Conservation (phyloP, 2,888 invertebrate species). For the Nycteola revayana region DNA sequence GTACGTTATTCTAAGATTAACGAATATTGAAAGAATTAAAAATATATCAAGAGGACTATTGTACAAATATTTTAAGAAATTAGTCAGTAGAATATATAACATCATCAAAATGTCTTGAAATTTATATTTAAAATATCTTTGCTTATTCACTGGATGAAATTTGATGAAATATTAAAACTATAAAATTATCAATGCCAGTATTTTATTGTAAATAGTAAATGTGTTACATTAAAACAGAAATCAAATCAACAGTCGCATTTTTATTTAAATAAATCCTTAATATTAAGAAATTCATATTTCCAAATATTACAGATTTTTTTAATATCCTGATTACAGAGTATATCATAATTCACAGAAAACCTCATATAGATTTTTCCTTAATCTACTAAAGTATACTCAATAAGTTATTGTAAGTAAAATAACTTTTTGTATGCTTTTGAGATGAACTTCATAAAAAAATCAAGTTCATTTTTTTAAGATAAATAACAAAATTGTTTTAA, state of each 20-base stretch:
- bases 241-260: conserved; percentile 48
- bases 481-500: too few relatives aligned
- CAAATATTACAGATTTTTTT: conserved; percentile 36
- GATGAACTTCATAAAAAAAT: too few relatives aligned
- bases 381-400: too few relatives aligned
- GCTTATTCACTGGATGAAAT: conserved; percentile 34
- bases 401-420: too few relatives aligned
- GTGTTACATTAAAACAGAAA: conserved; percentile 74
- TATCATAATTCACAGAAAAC: too few relatives aligned
- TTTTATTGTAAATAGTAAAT: conserved; percentile 78
- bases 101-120: conserved; percentile 32
- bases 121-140: conserved; percentile 20
- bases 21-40: conserved; percentile 7
- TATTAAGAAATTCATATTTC: too few relatives aligned
- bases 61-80: conserved; percentile 57
- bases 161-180: conserved; percentile 47
- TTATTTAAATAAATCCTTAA: too few relatives aligned
- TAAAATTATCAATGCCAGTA: conserved; percentile 75
- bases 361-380: too few relatives aligned
- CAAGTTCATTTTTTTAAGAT: too few relatives aligned
- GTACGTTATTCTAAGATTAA: conserved; percentile 31
- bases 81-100: conserved; percentile 40
- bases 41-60: conserved; percentile 42
- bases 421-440: too few relatives aligned
- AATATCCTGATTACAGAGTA: too few relatives aligned